Conservation (phyloP, 2,797 vertebrate genomes). For the Poecilia gillii region DNA sequence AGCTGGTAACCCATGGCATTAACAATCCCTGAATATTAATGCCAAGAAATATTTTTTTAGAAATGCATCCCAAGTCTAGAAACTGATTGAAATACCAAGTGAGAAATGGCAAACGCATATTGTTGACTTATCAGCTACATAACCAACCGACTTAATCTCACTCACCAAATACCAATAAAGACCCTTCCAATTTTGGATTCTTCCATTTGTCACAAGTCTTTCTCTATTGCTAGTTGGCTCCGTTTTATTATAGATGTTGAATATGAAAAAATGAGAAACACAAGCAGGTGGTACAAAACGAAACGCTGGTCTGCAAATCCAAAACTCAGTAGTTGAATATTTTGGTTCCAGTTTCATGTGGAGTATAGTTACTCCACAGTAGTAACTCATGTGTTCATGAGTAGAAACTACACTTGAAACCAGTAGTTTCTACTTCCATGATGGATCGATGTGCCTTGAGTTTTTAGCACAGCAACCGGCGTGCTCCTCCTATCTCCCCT, state of each 20-base stretch:
- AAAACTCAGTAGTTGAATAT: conserved; percentile 29
- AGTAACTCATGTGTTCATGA: too few relatives aligned
- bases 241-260: not conserved
- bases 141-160: not conserved
- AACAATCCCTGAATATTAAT: not conserved
- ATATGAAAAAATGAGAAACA: not conserved
- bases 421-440: conserved; percentile 13
- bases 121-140: not conserved
- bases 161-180: not conserved
- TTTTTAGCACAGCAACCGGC: conserved; percentile 14
- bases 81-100: not conserved
- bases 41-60: not conserved
- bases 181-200: not conserved
- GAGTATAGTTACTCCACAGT: too few relatives aligned
- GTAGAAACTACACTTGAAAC: conserved; percentile 9
- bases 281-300: not conserved
- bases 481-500: not conserved
- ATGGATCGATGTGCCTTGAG: conserved; percentile 27
- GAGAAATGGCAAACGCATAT: not conserved
- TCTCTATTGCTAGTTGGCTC: not conserved
- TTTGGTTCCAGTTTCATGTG: not conserved
- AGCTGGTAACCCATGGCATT: not conserved
- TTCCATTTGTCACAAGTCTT: not conserved
- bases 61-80: not conserved
- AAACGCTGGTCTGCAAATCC: conserved; percentile 7